Evolutionary conservation across 1,140 invertebrate species (phyloP).

Genomic region (Megalopta genalis): DNA sequence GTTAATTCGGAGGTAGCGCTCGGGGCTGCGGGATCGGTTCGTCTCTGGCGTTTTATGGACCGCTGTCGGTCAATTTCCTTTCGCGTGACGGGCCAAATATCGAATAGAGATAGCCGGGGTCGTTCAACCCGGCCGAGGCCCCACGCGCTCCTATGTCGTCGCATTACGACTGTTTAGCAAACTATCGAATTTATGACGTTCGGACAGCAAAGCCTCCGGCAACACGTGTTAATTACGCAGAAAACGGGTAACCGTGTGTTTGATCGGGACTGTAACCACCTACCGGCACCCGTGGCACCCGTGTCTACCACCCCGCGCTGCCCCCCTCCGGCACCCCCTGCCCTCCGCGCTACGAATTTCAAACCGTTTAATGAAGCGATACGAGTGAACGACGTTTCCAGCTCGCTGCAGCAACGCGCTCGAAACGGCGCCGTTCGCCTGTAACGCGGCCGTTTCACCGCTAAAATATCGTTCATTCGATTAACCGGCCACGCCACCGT

Average conservation of each 20-base stretch:
- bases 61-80: not conserved
- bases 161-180: slow-evolving; percentile 33
- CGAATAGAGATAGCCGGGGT: not conserved
- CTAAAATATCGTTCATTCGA: not conserved
- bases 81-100: not conserved
- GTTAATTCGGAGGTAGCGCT: too few relatives aligned
- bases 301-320: not conserved
- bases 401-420: too few relatives aligned
- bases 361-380: slow-evolving; percentile 28
- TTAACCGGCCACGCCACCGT: not conserved
- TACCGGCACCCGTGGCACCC: too few relatives aligned
- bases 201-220: slow-evolving; percentile 36
- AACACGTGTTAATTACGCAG: slow-evolving; percentile 46
- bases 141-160: not conserved
- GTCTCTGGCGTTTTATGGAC: too few relatives aligned
- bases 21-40: too few relatives aligned
- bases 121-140: not conserved
- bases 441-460: not conserved
- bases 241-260: slow-evolving; percentile 10
- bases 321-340: not conserved
- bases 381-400: slow-evolving; percentile 16
- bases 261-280: slow-evolving; percentile 7
- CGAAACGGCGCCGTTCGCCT: too few relatives aligned
- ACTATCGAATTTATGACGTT: slow-evolving; percentile 37
- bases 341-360: not conserved